Conservation (phyloP, 30 jellyfish, hydroid and myxozoan genomes). For the Hydra vulgaris region DNA sequence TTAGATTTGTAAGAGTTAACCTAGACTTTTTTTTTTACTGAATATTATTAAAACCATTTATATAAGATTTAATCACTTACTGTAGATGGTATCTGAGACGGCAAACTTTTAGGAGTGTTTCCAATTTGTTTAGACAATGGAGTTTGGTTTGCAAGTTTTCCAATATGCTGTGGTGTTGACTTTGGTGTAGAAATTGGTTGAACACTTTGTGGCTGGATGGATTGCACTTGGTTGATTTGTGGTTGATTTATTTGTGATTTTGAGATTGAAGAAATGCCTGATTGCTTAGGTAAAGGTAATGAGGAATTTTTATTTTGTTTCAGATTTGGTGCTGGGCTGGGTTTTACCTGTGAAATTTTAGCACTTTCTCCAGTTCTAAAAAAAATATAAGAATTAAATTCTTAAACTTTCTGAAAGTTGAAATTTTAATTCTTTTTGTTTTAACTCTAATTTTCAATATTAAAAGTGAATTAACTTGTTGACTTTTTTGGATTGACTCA, state of each 20-base stretch:
- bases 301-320: neutral
- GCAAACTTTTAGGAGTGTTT: neutral
- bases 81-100: neutral
- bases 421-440: too few species aligned
- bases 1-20: too few species aligned
- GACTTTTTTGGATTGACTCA: too few species aligned
- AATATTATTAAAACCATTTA: neutral
- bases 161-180: neutral
- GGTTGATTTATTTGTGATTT: neutral
- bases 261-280: neutral
- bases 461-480: too few species aligned
- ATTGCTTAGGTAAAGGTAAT: neutral
- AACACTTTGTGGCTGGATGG: too few species aligned
- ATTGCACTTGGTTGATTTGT: too few species aligned
- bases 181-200: neutral
- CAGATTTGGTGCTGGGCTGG: neutral
- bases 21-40: too few species aligned
- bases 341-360: neutral
- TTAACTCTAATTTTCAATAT: too few species aligned
- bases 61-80: neutral
- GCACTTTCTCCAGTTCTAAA: neutral
- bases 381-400: too few species aligned
- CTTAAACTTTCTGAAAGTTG: too few species aligned
- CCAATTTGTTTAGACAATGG: neutral
- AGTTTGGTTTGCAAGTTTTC: neutral